Conservation (phyloP, 2,888 invertebrate species). For the Leucophenga maculata region DNA sequence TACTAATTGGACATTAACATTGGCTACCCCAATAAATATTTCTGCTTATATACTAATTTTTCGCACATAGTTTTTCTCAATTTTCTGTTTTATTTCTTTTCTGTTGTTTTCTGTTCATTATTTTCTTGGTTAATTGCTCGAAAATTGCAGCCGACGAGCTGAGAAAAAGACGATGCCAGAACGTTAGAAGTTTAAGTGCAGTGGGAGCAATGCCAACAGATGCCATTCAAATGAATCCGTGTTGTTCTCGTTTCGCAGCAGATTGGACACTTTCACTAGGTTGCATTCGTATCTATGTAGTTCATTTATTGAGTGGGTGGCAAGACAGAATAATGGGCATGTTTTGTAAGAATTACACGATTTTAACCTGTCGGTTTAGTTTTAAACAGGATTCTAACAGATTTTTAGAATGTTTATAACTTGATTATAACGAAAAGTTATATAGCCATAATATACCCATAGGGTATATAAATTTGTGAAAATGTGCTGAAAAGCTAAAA, state of each 20-base stretch:
- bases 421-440: too few relatives aligned
- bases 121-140: constrained; percentile 41
- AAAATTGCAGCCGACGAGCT: constrained; percentile 30
- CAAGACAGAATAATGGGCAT: constrained; percentile 5
- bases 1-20: too few relatives aligned
- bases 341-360: background rate
- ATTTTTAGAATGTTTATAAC: too few relatives aligned
- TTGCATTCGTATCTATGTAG: constrained; percentile 1
- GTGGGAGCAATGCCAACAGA: constrained; percentile 62
- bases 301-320: background rate
- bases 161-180: constrained; percentile 5
- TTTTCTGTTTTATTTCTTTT: background rate
- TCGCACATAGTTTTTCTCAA: background rate
- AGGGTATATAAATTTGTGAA: too few relatives aligned
- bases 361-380: too few relatives aligned
- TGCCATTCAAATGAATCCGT: constrained; percentile 29
- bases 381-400: too few relatives aligned
- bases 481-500: too few relatives aligned
- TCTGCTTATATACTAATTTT: too few relatives aligned
- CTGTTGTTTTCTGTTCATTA: background rate
- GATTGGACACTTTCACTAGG: constrained; percentile 54
- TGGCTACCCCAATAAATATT: too few relatives aligned
- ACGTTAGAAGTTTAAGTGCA: constrained; percentile 42
- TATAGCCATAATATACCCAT: too few relatives aligned
- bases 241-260: constrained; percentile 15